Base-by-base conservation (phyloP, 2,113 vertebrate genomes). In the Crotalus tigris region DNA sequence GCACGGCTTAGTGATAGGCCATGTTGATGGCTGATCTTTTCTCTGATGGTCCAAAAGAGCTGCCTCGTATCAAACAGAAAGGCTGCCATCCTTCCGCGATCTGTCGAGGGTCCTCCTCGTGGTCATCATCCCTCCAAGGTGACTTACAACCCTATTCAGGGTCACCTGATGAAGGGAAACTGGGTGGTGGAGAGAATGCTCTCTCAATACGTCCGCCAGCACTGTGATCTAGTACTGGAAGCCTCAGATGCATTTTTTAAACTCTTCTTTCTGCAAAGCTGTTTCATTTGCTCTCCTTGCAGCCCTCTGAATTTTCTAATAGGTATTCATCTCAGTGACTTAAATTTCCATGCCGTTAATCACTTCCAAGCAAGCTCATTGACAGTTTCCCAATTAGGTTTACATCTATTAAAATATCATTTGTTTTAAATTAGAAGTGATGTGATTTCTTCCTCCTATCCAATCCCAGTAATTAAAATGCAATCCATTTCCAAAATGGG, bases 351-450 rank as follows among this genome's bases (percentile, higher is more conserved):
- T 49, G 91, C 81, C 11, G 6, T 91, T 87, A 59, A 91, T 91
- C 91, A 91, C 91, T 59, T 44, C 55, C 53, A 10, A 46, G 53
- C 39, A 24, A 86, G 29, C 75, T 44, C 91, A 91, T 57, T 49
- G 81, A 91, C 91, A 87, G 44, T 57, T 87, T 91, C 55, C 44
- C 91, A 91, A 86, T 91, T 91, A 91, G 49, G 9, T 91, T 91
- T n/a, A 86, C 44, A 86, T 59, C 81, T 87, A 91, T 91, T 85
- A 86, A 91, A 29, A 87, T n/a, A 87, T 51, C 91, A 59, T 87
- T 91, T 59, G 81, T 87, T 87, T 91, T 87, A 91, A 91, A 91
- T 17, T n/a, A 24, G 91, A 21, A 91, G 55, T 11, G 44, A 91
- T 49, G 81, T 21, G 15, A 49, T n/a, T 51, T 59, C 26, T 46